These are phyloP conservation scores for Lamellibrachia luymesi DNA, from an alignment of 1,140 invertebrate genomes.

Conservation along the genomic window DNA sequence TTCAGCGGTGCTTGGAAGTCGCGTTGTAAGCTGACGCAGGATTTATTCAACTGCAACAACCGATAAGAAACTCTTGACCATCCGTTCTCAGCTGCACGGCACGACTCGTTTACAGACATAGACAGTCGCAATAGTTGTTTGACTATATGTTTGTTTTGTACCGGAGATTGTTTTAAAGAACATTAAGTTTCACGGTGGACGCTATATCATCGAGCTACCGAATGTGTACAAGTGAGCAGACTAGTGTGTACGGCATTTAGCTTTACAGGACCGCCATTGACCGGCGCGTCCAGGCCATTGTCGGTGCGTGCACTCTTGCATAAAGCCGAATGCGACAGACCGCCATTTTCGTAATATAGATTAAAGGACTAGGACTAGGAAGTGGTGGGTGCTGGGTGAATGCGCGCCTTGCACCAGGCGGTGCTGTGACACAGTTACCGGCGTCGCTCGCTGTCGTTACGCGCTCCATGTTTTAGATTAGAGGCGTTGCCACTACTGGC, in stretches of 20 bases:
- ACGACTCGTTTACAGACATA: background rate
- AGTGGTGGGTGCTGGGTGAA: background rate
- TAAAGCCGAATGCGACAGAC: background rate
- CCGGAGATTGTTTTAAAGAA: background rate
- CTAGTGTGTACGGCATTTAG: background rate
- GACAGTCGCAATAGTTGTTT: too few relatives aligned
- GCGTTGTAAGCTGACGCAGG: too few relatives aligned
- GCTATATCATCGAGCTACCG: background rate
- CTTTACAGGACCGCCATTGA: background rate
- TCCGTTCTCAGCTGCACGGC: background rate
- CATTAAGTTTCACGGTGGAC: background rate
- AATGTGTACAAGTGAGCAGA: background rate
- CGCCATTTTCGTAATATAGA: background rate
- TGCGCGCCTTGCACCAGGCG: too few relatives aligned
- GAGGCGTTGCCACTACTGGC: background rate
- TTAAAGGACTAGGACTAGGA: background rate
- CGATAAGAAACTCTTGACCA: too few relatives aligned
- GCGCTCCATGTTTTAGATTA: background rate
- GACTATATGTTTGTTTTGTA: too few relatives aligned
- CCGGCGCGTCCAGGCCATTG: background rate
- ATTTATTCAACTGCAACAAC: too few relatives aligned
- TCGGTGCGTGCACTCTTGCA: background rate
- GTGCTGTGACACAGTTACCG: background rate
- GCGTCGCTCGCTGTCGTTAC: background rate
- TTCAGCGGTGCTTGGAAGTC: too few relatives aligned